Evolutionary conservation across 2,888 invertebrate species (phyloP).

Genomic region (Cyaniris semiargus): DNA sequence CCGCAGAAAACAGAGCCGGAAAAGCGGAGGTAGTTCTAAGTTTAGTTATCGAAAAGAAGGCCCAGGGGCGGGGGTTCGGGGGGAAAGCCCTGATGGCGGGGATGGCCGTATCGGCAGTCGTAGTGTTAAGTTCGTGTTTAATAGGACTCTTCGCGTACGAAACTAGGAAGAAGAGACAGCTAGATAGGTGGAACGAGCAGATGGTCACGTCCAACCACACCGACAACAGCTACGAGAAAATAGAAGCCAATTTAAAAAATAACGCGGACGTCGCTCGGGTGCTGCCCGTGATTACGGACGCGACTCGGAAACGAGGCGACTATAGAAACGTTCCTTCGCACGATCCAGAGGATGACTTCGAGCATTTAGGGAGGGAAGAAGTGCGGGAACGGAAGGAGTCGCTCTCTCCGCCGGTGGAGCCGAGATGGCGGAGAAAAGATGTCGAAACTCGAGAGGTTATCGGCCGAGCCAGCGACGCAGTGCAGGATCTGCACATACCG

Average conservation of each 20-base stretch:
- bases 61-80: constrained; percentile 80
- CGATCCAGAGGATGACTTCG: constrained; percentile 83
- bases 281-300: constrained; percentile 53
- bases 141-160: constrained; percentile 84
- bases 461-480: constrained; percentile 46
- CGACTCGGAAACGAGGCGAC: constrained; percentile 82
- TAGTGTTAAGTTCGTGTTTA: constrained; percentile 84
- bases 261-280: constrained; percentile 61
- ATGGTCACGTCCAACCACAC: constrained; percentile 72
- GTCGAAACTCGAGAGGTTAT: constrained; percentile 53
- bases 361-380: constrained; percentile 59
- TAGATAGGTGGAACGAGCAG: constrained; percentile 77
- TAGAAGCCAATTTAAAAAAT: constrained; percentile 84
- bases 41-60: constrained; percentile 84
- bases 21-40: constrained; percentile 87
- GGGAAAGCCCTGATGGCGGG: constrained; percentile 84
- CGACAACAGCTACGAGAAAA: constrained; percentile 88
- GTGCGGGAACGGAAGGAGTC: constrained; percentile 54
- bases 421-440: constrained; percentile 60
- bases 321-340: constrained; percentile 87
- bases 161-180: constrained; percentile 81
- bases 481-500: constrained; percentile 85
- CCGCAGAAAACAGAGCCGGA: constrained; percentile 90
- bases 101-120: constrained; percentile 84
- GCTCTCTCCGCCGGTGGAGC: constrained; percentile 58